A percentile compares a stretch with the other conserved stretches of the same genome.
phyloP scores from a whole-genome alignment of 53 echinoderm and acorn worm genomes.

The Glandiceps talaboti region DNA sequence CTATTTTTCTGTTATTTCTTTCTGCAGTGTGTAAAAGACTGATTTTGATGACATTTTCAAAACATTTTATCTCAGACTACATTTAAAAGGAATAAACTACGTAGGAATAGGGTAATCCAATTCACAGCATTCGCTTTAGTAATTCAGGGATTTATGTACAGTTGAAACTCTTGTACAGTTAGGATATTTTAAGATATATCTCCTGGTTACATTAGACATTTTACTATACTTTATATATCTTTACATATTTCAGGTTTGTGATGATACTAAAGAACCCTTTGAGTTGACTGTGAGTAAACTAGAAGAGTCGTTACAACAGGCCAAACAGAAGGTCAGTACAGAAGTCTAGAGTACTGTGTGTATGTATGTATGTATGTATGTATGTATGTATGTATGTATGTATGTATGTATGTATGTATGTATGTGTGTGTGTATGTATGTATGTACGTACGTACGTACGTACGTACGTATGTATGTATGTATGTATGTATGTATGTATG shows the following conservation, averaged over 20 bases:
- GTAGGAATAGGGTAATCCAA: too few relatives aligned
- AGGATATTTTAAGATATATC: neutral
- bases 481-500: too few relatives aligned
- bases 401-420: too few relatives aligned
- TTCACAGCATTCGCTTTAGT: too few relatives aligned
- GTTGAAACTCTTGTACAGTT: neutral
- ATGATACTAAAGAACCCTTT: neutral
- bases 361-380: too few relatives aligned
- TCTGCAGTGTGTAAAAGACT: neutral
- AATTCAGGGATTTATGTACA: neutral
- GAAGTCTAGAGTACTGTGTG: too few relatives aligned
- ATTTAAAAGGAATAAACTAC: neutral
- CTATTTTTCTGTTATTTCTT: neutral
- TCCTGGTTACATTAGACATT: neutral
- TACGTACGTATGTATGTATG: too few relatives aligned
- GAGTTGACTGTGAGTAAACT: neutral
- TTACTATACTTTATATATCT: neutral
- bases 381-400: too few relatives aligned
- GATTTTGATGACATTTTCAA: neutral
- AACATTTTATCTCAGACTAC: neutral
- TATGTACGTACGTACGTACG: too few relatives aligned
- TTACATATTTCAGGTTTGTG: neutral
- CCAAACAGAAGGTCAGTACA: neutral
- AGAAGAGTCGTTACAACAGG: neutral
- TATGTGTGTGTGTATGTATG: too few relatives aligned